Percentiles rank a stretch among this genome's conserved stretches.
phyloP scores from a whole-genome alignment of 2,888 invertebrate genomes.

The Tipula helvola region DNA sequence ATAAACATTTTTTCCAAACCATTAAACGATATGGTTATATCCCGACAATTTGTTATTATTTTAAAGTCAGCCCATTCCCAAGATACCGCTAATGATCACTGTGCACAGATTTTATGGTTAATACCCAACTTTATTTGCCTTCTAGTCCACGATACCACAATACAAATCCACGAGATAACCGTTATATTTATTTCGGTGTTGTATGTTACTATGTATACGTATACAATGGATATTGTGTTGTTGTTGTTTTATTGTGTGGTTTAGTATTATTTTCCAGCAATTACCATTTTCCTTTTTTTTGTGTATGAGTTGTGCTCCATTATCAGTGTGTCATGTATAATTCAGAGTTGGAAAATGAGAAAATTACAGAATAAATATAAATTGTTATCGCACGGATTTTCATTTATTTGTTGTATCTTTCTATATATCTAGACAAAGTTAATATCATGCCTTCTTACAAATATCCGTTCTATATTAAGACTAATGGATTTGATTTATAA shows the following conservation, averaged over 20 bases:
- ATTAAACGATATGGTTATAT: neutral
- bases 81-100: neutral
- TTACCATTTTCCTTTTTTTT: neutral
- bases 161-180: neutral
- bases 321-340: neutral
- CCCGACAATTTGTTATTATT: neutral
- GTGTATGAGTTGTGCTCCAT: neutral
- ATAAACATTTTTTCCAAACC: neutral
- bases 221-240: neutral
- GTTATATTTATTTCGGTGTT: neutral
- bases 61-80: neutral
- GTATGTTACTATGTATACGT: neutral
- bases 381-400: neutral
- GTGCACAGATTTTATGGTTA: neutral
- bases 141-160: neutral
- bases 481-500: neutral
- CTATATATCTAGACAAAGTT: neutral
- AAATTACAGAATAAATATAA: neutral
- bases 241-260: neutral
- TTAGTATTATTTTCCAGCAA: neutral
- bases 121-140: neutral
- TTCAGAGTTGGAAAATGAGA: neutral
- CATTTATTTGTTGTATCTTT: neutral
- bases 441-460: neutral
- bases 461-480: neutral